phyloP scores from a whole-genome alignment of 2,888 invertebrate genomes.

The Quadroppia sp. region DNA sequence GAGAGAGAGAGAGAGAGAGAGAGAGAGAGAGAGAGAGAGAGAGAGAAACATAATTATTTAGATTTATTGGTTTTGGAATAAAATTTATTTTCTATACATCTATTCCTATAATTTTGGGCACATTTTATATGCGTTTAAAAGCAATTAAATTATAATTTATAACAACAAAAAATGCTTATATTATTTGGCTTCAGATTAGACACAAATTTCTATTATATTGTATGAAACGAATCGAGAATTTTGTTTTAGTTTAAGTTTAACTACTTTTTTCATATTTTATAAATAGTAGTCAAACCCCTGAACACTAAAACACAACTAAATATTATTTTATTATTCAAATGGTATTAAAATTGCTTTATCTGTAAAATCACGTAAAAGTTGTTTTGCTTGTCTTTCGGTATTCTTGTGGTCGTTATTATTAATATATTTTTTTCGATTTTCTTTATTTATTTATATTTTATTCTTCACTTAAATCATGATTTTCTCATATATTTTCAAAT shows the following conservation, averaged over 20 bases:
- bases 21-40: no score
- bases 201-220: neutral
- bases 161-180: no score
- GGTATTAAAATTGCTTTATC: neutral
- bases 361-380: neutral
- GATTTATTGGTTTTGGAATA: neutral
- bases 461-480: neutral
- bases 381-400: no score
- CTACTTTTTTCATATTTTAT: no score
- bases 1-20: no score
- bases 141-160: constrained; percentile 17
- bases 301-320: neutral
- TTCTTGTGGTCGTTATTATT: constrained; percentile 24
- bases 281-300: neutral
- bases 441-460: neutral
- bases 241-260: neutral
- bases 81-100: neutral
- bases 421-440: neutral
- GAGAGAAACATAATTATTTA: neutral
- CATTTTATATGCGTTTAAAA: constrained; percentile 4
- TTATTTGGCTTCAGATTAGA: neutral
- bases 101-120: neutral
- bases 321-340: constrained; percentile 2
- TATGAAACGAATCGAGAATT: neutral
- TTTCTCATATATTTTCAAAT: constrained; percentile 10